phyloP scores from a whole-genome alignment of 2,888 invertebrate species.

The Frankliniella fusca region DNA sequence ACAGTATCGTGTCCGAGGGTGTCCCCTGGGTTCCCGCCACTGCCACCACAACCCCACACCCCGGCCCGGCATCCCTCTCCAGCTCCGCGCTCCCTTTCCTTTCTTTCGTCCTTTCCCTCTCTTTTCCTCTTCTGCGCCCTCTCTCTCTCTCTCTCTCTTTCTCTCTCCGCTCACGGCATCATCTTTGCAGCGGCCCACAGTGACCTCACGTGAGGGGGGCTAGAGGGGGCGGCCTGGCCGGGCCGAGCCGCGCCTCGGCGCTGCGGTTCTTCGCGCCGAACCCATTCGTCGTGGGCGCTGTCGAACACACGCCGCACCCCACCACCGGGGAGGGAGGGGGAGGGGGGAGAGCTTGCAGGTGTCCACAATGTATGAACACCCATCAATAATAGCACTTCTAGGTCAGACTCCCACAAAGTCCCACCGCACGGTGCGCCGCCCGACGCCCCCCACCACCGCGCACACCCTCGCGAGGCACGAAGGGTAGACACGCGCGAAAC shows the following conservation, averaged over 20 bases:
- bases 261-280: slow-evolving; percentile 17
- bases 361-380: slow-evolving; percentile 21
- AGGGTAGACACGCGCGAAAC: no score
- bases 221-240: background rate
- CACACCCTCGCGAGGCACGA: no score
- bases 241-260: background rate
- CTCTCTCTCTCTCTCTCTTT: background rate
- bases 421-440: no score
- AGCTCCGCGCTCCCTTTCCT: background rate
- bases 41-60: background rate
- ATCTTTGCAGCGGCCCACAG: no score
- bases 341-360: background rate
- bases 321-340: no score
- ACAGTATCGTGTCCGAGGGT: slow-evolving; percentile 2
- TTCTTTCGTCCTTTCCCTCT: background rate
- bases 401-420: background rate
- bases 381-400: slow-evolving; percentile 18
- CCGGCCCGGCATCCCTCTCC: background rate
- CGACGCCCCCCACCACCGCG: no score
- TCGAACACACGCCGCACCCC: background rate
- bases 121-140: background rate
- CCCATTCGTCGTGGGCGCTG: slow-evolving; percentile 16
- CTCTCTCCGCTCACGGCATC: background rate
- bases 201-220: no score
- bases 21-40: background rate